Evolutionary conservation across 2,888 invertebrate species (phyloP), one percentile per base, ranked within the genome.

Genomic region (Allacma fusca): DNA sequence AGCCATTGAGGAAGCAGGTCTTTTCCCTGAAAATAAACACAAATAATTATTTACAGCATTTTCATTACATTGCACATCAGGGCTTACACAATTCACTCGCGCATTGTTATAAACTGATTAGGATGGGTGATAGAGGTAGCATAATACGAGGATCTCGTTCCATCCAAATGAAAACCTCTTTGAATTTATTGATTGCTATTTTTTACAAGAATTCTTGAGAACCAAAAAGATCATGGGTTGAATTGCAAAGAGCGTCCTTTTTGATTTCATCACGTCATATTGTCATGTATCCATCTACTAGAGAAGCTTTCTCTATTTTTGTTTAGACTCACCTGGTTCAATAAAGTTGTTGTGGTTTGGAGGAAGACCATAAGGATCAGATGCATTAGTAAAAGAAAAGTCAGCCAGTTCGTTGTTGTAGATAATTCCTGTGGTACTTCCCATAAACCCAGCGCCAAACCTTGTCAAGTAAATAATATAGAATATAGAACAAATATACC

Each of bases 391-490:
- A 0, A 87, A 85, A 0, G 88, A 87, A 85, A 90, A 90, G 81
- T 90, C 90, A 82, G 88, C 88, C 88, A 90, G 89, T 82, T 89
- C 88, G 83, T 90, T 87, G 82, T 90, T 90, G 84, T 88, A 89
- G 13, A 90, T 86, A 77, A 90, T 89, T 1, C 89, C 90, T 9
- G 88, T 86, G 1, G 72, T 71, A 24, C 81, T 78, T 23, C 84
- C 84, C 84, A 84, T 83, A 34, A 83, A 83, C 5, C 83, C 82
- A 2, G 83, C 82, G 23, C 84, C 84, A 74, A 84, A 84, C 23
- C 84, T 84, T 40, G 40, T 40, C 4, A 12, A 50, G n/a, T n/a
- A 13, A 50, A 50, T 9, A 9, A 34, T 7, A 34, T 34, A 34
- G 34, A 34, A 34, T 34, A 7, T 34, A 4, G 9, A 9, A 57